Percentiles rank a stretch among this genome's conserved stretches.
phyloP scores from a whole-genome alignment of 2,113 vertebrate species.

The Morone chrysops region DNA sequence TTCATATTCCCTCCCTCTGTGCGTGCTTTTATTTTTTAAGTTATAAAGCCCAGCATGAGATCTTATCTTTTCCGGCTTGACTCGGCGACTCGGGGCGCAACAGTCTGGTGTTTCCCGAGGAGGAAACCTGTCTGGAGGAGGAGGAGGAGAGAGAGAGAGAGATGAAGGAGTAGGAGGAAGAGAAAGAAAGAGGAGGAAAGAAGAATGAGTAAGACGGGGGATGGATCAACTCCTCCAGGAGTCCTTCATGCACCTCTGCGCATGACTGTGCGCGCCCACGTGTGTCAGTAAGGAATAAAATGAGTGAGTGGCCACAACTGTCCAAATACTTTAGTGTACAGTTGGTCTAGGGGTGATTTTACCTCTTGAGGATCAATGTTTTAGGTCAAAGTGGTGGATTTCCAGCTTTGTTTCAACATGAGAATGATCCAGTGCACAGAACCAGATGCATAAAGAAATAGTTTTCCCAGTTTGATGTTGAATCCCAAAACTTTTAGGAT shows the following conservation, averaged over 20 bases:
- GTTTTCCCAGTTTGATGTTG: no score
- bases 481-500: no score
- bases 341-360: neutral
- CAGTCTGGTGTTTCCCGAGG: slow-evolving; percentile 66
- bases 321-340: slow-evolving; percentile 6
- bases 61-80: slow-evolving; percentile 15
- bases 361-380: no score
- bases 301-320: slow-evolving; percentile 1
- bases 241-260: slow-evolving; percentile 7
- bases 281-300: neutral
- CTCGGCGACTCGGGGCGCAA: slow-evolving; percentile 48
- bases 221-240: slow-evolving; percentile 7
- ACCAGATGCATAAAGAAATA: no score
- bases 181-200: neutral
- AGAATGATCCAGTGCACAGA: no score
- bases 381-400: no score
- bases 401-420: no score
- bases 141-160: neutral
- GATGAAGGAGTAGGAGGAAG: neutral
- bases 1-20: no score
- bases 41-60: accelerated
- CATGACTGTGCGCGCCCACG: slow-evolving; percentile 16
- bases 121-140: slow-evolving; percentile 33
- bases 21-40: slow-evolving; percentile 59
- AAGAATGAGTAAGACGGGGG: neutral